A percentile compares a stretch with the other conserved stretches of the same genome.
phyloP scores from a whole-genome alignment of 2,113 vertebrate genomes.

The Apeltes quadracus region DNA sequence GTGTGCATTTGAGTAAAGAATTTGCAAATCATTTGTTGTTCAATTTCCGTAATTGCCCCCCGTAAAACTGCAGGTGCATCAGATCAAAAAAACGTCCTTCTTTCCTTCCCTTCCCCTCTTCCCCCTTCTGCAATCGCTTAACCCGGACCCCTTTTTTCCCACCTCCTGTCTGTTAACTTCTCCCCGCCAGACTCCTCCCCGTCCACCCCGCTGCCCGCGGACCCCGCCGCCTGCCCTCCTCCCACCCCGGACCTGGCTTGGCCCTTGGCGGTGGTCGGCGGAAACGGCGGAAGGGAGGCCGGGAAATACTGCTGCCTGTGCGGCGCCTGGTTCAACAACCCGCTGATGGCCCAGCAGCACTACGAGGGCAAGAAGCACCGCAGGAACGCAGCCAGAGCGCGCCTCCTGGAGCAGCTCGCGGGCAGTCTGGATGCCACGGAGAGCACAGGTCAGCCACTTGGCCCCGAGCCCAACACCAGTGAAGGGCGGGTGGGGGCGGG shows the following conservation, averaged over 20 bases:
- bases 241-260: constrained; percentile 62
- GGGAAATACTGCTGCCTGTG: constrained; percentile 85
- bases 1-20: not conserved
- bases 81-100: too few relatives aligned
- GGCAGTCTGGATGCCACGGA: constrained; percentile 83
- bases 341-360: constrained; percentile 87
- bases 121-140: not conserved
- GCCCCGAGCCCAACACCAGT: constrained; percentile 15
- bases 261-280: constrained; percentile 55
- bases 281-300: constrained; percentile 77
- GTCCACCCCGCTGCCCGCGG: constrained; percentile 72
- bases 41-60: constrained; percentile 15
- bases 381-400: constrained; percentile 82
- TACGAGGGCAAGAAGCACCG: constrained; percentile 87
- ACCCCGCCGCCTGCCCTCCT: constrained; percentile 63
- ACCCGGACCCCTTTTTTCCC: not conserved
- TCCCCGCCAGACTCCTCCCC: constrained; percentile 75
- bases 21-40: constrained; percentile 37
- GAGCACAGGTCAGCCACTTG: constrained; percentile 78
- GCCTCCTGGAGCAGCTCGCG: constrained; percentile 82
- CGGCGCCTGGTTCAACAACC: constrained; percentile 87
- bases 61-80: not conserved
- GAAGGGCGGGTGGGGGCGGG: constrained; percentile 40
- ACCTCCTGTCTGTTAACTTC: not conserved
- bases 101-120: not conserved